Evolutionary conservation across 2,888 invertebrate species (phyloP), one percentile per base, ranked within the genome.

Genomic region (Cephus pulcher): DNA sequence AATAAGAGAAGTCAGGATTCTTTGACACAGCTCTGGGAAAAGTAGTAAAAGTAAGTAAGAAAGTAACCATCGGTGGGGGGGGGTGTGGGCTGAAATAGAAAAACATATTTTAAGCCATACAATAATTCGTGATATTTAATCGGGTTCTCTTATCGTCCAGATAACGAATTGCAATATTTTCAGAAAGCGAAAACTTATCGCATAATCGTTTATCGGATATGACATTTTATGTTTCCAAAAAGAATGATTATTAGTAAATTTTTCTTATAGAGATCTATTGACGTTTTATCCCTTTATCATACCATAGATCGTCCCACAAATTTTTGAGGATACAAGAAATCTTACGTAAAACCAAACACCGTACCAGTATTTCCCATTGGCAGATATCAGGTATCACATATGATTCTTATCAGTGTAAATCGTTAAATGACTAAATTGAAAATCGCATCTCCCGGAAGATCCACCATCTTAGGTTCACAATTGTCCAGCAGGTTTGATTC

Each of bases 1-100:
- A 76, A 76, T 33, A 75, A 74, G 75, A 77, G 77, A 70, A 35
- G 70, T 73, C 6, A 12, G 32, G 69, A 73, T 77, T 78, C 74
- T 78, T 76, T 15, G 4, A 40, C 1, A 40, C 1, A 40, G 4
- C 37, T 80, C 74, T 76, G 73, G 74, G 78, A 74, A 37, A 12
- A 70, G 4, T 35, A 34, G 34, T 34, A 2, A 34, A 34, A 34
- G 34, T 34, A 11, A 9, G 1, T 34, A 34, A 34, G 34, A 11
- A 33, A 33, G 33, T 33, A 34, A 34, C 11, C 11, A 11, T 34
- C 1, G 34, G 9, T 0, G 9, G 1, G 9, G 9, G 34, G 35
- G 12, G 35, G 12, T 0, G 35, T 3, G 35, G 35, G 12, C 12
- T 35, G 35, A 35, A 35, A 12, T 68, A 40, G 1, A 56, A 73